phyloP scores from a whole-genome alignment of 2,113 vertebrate species.

The Megaptera novaeangliae region DNA sequence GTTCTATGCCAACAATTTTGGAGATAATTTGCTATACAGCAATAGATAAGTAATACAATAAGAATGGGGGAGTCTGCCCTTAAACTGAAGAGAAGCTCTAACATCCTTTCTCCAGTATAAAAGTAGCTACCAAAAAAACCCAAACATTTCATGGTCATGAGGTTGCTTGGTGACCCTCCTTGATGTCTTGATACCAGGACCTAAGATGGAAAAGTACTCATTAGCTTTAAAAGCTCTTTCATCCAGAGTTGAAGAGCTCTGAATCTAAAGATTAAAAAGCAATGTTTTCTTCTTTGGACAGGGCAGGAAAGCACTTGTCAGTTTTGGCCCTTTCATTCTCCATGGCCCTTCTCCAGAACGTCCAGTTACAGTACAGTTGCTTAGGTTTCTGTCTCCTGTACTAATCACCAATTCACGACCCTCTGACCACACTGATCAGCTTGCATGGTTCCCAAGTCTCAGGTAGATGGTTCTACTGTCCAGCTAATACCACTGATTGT shows the following conservation, averaged over 20 bases:
- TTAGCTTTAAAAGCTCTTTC: background rate
- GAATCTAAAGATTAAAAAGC: background rate
- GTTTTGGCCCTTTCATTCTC: background rate
- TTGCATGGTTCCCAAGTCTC: background rate
- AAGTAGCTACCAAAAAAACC: background rate
- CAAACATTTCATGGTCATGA: background rate
- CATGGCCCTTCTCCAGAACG: background rate
- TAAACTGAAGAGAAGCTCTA: background rate
- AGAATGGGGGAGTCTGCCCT: background rate
- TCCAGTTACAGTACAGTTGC: background rate
- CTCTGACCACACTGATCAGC: background rate
- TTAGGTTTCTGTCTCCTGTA: background rate
- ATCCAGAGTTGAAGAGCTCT: background rate
- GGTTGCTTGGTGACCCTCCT: background rate
- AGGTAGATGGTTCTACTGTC: background rate
- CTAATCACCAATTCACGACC: background rate
- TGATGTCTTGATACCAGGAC: background rate
- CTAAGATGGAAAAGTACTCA: background rate
- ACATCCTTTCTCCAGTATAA: background rate
- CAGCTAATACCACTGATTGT: background rate
- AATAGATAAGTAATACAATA: background rate
- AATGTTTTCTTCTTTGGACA: background rate
- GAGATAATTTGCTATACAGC: background rate
- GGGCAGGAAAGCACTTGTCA: background rate
- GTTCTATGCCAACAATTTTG: background rate